Conservation (phyloP, 1,140 invertebrate species). For the Zaprionus ghesquierei region DNA sequence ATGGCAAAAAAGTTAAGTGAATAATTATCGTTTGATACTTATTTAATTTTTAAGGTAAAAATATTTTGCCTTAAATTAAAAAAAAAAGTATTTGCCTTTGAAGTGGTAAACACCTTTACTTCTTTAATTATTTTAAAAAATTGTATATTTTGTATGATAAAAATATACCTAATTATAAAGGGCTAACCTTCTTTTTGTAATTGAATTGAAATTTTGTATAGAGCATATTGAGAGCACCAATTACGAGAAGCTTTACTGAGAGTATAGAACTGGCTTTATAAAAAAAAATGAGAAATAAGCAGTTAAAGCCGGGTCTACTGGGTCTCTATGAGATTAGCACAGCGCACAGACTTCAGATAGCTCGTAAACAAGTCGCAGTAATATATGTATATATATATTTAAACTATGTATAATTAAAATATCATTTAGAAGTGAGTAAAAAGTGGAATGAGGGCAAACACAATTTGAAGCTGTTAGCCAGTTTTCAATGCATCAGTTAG, state of each 20-base stretch:
- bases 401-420: background rate
- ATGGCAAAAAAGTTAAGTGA: slow-evolving; percentile 80
- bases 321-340: background rate
- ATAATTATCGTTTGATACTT: background rate
- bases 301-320: background rate
- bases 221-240: background rate
- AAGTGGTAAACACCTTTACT: no score
- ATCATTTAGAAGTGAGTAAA: slow-evolving; percentile 5
- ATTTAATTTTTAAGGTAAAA: no score
- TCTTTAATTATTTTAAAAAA: no score
- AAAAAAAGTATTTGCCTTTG: no score
- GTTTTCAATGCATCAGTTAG: slow-evolving; percentile 8
- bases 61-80: no score
- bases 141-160: no score
- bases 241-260: background rate
- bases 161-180: no score
- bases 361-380: background rate
- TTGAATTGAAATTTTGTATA: background rate
- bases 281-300: background rate
- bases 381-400: background rate
- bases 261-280: background rate
- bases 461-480: background rate
- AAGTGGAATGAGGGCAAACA: background rate
- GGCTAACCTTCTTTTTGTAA: no score
- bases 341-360: background rate